Percentiles rank a stretch among this genome's conserved stretches.
These are phyloP conservation scores for Sebastes nivosus DNA, from an alignment of 2,797 vertebrate species.

Conservation along the genomic window DNA sequence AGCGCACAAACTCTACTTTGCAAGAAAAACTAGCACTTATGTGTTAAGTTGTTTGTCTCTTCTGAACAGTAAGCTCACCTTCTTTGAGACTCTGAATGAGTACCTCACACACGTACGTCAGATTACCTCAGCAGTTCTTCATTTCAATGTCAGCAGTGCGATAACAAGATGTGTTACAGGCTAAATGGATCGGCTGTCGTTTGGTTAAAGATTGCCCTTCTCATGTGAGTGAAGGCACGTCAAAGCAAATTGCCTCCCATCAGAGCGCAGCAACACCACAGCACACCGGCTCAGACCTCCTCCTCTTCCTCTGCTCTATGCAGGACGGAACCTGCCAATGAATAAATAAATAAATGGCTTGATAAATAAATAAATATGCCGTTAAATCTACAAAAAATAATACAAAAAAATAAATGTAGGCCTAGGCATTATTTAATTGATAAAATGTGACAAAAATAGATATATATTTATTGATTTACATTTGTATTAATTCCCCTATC, in stretches of 20 bases:
- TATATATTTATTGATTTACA: background rate
- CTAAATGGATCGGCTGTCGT: conserved; percentile 13
- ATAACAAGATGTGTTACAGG: conserved; percentile 29
- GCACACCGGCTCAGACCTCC: conserved; percentile 4
- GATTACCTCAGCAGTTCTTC: background rate
- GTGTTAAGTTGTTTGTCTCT: background rate
- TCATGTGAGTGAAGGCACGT: conserved; percentile 9
- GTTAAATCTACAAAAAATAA: too few relatives aligned
- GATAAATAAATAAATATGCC: too few relatives aligned
- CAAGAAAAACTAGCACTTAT: background rate
- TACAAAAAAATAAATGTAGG: too few relatives aligned
- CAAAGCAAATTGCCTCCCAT: conserved; percentile 37
- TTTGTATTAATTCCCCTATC: too few relatives aligned
- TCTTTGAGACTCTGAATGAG: background rate
- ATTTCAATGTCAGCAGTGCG: conserved; percentile 17
- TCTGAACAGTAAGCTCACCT: background rate
- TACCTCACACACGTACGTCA: background rate
- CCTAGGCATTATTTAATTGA: background rate
- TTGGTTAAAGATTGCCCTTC: conserved; percentile 19
- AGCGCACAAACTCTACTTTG: background rate
- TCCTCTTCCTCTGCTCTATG: background rate
- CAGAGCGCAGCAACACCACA: conserved; percentile 15
- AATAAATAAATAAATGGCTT: background rate
- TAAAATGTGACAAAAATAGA: background rate
- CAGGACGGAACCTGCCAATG: background rate